Evolutionary conservation across 1,140 invertebrate species (phyloP).

Genomic region (Platyscapa corneri): DNA sequence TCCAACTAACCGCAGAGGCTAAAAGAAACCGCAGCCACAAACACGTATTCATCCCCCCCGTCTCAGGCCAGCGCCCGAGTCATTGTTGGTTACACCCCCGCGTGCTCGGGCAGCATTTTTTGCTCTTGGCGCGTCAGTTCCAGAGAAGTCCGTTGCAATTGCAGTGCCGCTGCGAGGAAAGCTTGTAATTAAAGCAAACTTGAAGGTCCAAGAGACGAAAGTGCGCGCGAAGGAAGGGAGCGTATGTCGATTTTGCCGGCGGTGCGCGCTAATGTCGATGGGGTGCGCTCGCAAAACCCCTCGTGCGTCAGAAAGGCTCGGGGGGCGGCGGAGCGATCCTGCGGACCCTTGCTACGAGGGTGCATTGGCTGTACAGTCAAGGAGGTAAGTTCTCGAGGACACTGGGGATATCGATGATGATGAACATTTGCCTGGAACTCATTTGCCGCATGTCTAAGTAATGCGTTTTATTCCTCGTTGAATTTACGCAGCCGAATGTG

Average conservation of each 20-base stretch:
- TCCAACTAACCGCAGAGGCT: conserved; percentile 6
- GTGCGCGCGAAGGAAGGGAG: not conserved
- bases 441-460: no score
- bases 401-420: not conserved
- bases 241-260: conserved; percentile 9
- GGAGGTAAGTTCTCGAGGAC: not conserved
- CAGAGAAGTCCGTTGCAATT: conserved; percentile 38
- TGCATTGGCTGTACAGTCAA: conserved; percentile 27
- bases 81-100: no score
- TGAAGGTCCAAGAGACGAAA: not conserved
- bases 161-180: conserved; percentile 40
- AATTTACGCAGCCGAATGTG: not conserved
- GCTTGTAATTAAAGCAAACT: conserved; percentile 47
- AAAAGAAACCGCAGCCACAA: conserved; percentile 28
- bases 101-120: not conserved
- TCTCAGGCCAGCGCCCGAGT: not conserved
- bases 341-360: conserved; percentile 17
- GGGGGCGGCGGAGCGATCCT: not conserved
- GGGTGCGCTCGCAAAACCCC: conserved; percentile 9
- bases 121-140: conserved; percentile 28
- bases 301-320: not conserved
- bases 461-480: not conserved
- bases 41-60: not conserved
- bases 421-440: not conserved
- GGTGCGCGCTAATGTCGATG: conserved; percentile 15